phyloP scores from a whole-genome alignment of 2,797 vertebrate species.

The Novumbra hubbsi region DNA sequence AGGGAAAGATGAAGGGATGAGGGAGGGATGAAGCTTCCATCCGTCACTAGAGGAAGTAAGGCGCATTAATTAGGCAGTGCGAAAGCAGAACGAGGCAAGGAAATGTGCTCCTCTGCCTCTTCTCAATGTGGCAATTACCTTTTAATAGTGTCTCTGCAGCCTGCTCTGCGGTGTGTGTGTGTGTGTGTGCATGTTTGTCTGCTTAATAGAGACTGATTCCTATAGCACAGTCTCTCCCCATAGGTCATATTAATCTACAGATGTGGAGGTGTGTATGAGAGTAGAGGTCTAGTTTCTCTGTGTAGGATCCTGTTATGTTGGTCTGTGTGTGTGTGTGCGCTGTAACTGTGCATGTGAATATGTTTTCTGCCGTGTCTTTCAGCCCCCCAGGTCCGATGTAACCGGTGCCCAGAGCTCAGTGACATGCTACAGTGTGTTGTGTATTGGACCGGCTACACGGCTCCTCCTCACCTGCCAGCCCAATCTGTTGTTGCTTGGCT shows the following conservation, averaged over 20 bases:
- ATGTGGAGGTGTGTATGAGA: not conserved
- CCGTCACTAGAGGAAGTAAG: conserved; percentile 24
- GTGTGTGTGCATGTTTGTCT: not conserved
- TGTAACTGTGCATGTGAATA: not conserved
- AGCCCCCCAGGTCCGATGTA: conserved; percentile 22
- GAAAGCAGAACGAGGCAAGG: conserved; percentile 38
- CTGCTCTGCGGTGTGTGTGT: conserved; percentile 2
- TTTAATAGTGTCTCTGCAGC: conserved; percentile 22
- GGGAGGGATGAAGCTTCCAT: not conserved
- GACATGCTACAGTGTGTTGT: not conserved
- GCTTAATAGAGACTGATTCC: not conserved
- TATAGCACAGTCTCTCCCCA: not conserved
- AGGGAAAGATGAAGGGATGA: not conserved
- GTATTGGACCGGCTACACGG: not conserved
- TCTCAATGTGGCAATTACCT: conserved; percentile 32
- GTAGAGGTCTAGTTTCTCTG: not conserved
- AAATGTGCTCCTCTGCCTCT: conserved; percentile 22
- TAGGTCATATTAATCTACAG: not conserved
- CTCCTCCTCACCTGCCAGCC: not conserved
- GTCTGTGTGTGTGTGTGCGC: conserved; percentile 13
- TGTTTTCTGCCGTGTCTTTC: not conserved
- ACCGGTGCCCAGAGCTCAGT: not conserved
- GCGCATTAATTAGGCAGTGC: conserved; percentile 58
- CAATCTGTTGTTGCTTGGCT: conserved; percentile 8
- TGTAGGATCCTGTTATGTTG: not conserved